Evolutionary conservation across 1,140 invertebrate genomes (phyloP).

Genomic region (Trachymyrmex septentrionalis): DNA sequence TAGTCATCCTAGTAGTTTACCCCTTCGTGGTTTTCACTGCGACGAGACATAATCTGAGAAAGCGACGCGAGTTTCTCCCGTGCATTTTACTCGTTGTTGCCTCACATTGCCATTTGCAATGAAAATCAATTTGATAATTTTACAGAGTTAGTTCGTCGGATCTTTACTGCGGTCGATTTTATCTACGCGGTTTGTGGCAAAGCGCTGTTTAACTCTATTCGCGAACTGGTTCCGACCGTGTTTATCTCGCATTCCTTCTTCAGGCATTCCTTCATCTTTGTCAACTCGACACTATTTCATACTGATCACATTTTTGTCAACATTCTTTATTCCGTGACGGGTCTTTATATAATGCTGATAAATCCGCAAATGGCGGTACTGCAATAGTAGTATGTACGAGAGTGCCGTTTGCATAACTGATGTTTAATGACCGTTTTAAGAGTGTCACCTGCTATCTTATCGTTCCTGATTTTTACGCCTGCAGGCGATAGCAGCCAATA

Average conservation of each 20-base stretch:
- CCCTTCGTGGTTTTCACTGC: neutral
- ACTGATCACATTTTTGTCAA: conserved; percentile 21
- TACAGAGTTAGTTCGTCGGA: conserved; percentile 8
- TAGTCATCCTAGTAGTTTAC: neutral
- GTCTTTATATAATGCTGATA: conserved; percentile 56
- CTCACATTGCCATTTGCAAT: conserved; percentile 17
- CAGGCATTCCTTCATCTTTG: too few relatives aligned
- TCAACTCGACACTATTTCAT: conserved; percentile 6
- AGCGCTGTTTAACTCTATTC: neutral
- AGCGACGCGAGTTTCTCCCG: conserved; percentile 14
- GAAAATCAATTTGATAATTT: conserved; percentile 48
- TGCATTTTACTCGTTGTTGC: neutral
- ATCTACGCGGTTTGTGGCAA: conserved; percentile 38
- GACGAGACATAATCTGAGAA: conserved; percentile 16
- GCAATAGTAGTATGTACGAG: neutral
- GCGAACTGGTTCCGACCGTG: conserved; percentile 1
- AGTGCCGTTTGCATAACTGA: conserved; percentile 49
- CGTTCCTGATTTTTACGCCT: conserved; percentile 10
- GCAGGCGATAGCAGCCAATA: neutral
- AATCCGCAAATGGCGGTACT: conserved; percentile 19
- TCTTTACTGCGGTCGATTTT: conserved; percentile 39
- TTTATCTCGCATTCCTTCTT: conserved; percentile 8
- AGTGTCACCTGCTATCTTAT: neutral
- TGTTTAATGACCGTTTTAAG: conserved; percentile 28
- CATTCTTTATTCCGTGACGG: conserved; percentile 23